Percentiles rank a stretch among this genome's conserved stretches.
Evolutionary conservation across 2,113 vertebrate species (phyloP).

Genomic region (Pleuronectes platessa): DNA sequence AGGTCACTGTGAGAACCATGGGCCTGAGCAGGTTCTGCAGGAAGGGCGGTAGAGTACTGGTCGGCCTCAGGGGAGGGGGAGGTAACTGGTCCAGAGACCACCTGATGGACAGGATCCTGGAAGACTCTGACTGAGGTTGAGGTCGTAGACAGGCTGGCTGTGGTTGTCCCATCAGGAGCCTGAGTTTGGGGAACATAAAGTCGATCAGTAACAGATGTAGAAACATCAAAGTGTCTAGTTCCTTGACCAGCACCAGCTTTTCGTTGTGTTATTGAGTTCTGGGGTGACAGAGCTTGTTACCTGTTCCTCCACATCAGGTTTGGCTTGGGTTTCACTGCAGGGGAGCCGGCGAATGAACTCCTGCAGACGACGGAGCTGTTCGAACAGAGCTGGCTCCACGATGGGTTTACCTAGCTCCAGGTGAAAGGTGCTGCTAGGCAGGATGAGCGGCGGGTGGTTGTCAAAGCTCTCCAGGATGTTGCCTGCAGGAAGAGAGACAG

Average conservation of each 20-base stretch:
- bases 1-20: conserved; percentile 62
- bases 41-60: neutral
- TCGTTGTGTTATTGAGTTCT: neutral
- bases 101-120: conserved; percentile 23
- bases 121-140: conserved; percentile 22
- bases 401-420: conserved; percentile 78
- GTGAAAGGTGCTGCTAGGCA: conserved; percentile 79
- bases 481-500: conserved; percentile 51
- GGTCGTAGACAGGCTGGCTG: conserved; percentile 46
- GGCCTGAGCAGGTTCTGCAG: conserved; percentile 28
- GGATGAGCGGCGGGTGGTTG: conserved; percentile 84
- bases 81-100: conserved; percentile 16
- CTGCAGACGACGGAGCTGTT: conserved; percentile 70
- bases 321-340: conserved; percentile 27
- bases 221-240: conserved; percentile 33
- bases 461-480: conserved; percentile 85
- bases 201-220: conserved; percentile 43
- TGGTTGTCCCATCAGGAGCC: neutral
- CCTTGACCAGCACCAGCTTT: neutral
- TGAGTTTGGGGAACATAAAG: conserved; percentile 29
- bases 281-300: conserved; percentile 45
- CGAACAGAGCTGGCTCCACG: conserved; percentile 68
- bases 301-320: conserved; percentile 38
- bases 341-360: conserved; percentile 59
- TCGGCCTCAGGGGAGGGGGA: conserved; percentile 23